phyloP scores from a whole-genome alignment of 2,888 invertebrate species.

The Tricholauxania praeusta region DNA sequence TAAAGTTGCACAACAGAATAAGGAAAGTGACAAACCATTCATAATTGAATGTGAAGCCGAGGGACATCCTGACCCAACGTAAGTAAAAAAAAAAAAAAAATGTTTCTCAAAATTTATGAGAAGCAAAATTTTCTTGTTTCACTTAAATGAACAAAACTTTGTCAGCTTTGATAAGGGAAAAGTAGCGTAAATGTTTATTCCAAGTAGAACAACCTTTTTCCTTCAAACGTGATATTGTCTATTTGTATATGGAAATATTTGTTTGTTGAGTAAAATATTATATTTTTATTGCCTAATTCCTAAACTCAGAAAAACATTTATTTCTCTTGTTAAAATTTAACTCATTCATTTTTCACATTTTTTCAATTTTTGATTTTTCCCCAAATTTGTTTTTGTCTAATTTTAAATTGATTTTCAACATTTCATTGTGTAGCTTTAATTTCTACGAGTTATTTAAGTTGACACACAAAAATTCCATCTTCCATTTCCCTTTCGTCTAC shows the following conservation, averaged over 20 bases:
- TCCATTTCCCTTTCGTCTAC: not conserved
- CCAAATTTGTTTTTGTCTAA: not conserved
- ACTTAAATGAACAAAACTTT: too few relatives aligned
- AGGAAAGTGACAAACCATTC: constrained; percentile 92
- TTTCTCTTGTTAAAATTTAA: constrained; percentile 1
- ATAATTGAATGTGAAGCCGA: constrained; percentile 97
- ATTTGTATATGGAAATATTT: too few relatives aligned
- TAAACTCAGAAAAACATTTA: too few relatives aligned
- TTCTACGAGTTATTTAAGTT: not conserved
- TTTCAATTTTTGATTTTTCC: not conserved
- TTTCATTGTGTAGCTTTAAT: not conserved
- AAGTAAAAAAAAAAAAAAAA: constrained; percentile 66
- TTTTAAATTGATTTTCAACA: constrained; percentile 16
- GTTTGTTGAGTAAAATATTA: too few relatives aligned
- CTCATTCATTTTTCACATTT: constrained; percentile 1
- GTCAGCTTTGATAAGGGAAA: too few relatives aligned
- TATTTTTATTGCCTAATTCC: too few relatives aligned
- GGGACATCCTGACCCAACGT: constrained; percentile 95
- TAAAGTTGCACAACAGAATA: constrained; percentile 85
- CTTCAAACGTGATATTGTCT: too few relatives aligned
- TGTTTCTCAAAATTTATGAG: not conserved
- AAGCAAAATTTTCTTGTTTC: too few relatives aligned
- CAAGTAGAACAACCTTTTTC: too few relatives aligned
- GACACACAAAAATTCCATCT: not conserved
- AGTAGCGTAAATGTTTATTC: too few relatives aligned